Percentiles rank a stretch among this genome's conserved stretches.
Evolutionary conservation across 2,797 vertebrate genomes (phyloP).

Genomic region (Peromyscus eremicus): DNA sequence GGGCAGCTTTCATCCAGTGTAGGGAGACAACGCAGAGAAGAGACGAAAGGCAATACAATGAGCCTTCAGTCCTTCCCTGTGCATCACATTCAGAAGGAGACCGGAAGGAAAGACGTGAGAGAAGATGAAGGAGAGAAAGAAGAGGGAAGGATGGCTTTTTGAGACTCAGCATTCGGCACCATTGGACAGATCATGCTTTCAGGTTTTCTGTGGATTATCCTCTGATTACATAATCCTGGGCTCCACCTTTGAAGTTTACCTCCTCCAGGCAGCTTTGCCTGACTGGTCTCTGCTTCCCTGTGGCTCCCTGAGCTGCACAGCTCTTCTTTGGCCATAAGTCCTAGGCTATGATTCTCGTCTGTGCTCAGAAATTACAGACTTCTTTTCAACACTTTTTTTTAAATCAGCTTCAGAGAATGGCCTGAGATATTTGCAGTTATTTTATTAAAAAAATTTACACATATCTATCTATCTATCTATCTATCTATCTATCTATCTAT

Average conservation of each 20-base stretch:
- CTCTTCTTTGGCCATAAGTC: neutral
- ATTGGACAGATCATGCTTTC: neutral
- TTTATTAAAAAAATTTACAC: neutral
- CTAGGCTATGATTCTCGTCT: neutral
- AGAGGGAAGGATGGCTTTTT: neutral
- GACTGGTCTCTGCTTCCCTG: neutral
- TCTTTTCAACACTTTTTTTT: neutral
- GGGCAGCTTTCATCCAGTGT: rapidly evolving
- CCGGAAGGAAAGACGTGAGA: neutral
- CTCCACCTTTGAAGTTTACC: neutral
- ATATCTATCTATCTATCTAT: no score
- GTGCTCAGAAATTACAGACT: neutral
- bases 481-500: no score
- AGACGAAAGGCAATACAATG: neutral
- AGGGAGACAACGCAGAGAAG: neutral
- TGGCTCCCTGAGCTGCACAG: neutral
- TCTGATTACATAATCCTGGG: neutral
- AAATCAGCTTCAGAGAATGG: neutral
- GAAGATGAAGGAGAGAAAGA: neutral
- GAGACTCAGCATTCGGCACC: neutral
- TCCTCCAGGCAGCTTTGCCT: neutral
- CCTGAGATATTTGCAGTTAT: neutral
- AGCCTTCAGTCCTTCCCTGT: neutral
- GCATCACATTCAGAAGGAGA: neutral
- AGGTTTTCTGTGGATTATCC: neutral